These are phyloP conservation scores for Cheirogaleus major DNA, from an alignment of 2,797 vertebrate species.

Conservation along the genomic window DNA sequence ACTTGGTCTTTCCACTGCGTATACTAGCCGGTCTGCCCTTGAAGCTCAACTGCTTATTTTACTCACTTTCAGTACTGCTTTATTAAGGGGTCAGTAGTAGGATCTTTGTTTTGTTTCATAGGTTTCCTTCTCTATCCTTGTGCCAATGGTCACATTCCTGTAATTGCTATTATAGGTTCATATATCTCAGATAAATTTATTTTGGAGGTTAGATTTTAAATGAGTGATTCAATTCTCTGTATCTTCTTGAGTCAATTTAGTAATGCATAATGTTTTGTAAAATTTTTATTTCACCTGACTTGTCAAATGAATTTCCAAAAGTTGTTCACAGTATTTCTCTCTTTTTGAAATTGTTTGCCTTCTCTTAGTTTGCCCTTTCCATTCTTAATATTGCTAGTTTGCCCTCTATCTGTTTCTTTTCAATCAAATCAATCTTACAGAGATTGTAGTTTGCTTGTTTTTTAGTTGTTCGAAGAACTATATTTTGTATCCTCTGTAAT, in stretches of 20 bases:
- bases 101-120: neutral
- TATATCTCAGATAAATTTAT: neutral
- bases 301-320: neutral
- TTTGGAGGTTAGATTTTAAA: neutral
- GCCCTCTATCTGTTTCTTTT: neutral
- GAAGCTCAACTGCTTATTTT: neutral
- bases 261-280: neutral
- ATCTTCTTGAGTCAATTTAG: neutral
- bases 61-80: neutral
- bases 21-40: neutral
- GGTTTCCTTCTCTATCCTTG: neutral
- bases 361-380: neutral
- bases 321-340: neutral
- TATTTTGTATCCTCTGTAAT: neutral
- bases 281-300: neutral
- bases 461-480: neutral
- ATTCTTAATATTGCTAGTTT: neutral
- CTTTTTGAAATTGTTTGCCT: neutral
- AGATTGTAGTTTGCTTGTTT: neutral
- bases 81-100: neutral
- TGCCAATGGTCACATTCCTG: neutral
- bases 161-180: neutral
- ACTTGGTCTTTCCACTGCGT: neutral
- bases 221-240: neutral
- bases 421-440: neutral